phyloP scores from a whole-genome alignment of 2,113 vertebrate species.

The Geococcyx californianus region DNA sequence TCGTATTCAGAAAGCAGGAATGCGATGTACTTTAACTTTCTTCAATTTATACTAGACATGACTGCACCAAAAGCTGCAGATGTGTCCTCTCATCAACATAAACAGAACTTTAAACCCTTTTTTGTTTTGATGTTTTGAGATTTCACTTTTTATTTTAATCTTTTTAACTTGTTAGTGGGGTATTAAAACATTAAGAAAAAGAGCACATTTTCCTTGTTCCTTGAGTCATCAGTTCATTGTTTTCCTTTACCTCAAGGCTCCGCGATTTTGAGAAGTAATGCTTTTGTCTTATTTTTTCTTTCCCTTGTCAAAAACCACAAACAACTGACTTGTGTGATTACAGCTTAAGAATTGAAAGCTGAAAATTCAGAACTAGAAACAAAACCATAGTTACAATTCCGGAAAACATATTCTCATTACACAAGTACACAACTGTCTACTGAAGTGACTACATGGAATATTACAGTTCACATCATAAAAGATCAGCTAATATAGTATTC shows the following conservation, averaged over 20 bases:
- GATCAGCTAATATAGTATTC: neutral
- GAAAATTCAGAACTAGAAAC: neutral
- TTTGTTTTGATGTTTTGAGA: neutral
- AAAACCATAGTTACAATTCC: neutral
- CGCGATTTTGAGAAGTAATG: neutral
- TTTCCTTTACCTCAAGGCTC: neutral
- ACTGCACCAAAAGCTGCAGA: neutral
- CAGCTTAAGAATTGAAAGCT: neutral
- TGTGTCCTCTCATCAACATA: neutral
- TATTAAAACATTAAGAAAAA: neutral
- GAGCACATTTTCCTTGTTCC: neutral
- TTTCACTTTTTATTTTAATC: neutral
- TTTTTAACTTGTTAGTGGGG: neutral
- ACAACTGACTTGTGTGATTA: neutral
- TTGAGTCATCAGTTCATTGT: neutral
- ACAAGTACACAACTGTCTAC: rapidly evolving
- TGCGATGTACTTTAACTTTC: neutral
- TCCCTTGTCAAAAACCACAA: neutral
- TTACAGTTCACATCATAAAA: neutral
- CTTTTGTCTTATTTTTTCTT: neutral
- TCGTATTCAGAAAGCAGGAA: neutral
- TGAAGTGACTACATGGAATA: neutral
- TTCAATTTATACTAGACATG: neutral
- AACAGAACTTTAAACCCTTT: rapidly evolving
- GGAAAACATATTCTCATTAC: neutral